Conservation (phyloP, 2,797 vertebrate species). For the Poeciliopsis infans region DNA sequence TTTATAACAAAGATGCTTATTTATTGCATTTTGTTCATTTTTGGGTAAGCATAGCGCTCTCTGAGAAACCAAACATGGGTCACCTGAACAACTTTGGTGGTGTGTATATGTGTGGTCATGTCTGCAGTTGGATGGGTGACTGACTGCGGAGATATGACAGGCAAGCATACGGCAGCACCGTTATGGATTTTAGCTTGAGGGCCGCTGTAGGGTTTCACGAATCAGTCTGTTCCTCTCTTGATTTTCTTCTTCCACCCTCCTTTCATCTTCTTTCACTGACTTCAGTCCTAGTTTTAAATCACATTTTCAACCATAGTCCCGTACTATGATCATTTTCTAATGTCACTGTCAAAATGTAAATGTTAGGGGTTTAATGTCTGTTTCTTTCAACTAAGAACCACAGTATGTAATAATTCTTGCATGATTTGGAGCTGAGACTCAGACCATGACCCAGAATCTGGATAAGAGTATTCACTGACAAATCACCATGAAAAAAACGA, state of each 20-base stretch:
- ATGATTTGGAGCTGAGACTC: background rate
- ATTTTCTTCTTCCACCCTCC: slow-evolving; percentile 41
- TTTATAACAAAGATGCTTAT: background rate
- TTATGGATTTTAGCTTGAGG: slow-evolving; percentile 78
- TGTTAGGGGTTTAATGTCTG: background rate
- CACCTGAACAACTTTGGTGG: background rate
- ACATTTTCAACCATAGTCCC: slow-evolving; percentile 24
- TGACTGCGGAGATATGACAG: slow-evolving; percentile 69
- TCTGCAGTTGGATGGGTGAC: slow-evolving; percentile 57
- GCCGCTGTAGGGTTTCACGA: slow-evolving; percentile 74
- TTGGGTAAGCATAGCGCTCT: background rate
- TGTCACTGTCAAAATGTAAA: slow-evolving; percentile 20
- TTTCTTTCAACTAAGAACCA: background rate
- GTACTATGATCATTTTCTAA: slow-evolving; percentile 44
- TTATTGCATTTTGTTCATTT: background rate
- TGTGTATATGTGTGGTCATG: slow-evolving; percentile 25
- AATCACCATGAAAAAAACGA: background rate
- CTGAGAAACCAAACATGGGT: background rate
- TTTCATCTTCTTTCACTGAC: slow-evolving; percentile 49
- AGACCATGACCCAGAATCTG: background rate
- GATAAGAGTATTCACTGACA: background rate
- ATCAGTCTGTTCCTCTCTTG: slow-evolving; percentile 72
- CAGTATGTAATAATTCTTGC: background rate
- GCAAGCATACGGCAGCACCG: slow-evolving; percentile 55
- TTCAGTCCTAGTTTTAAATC: slow-evolving; percentile 52